Evolutionary conservation across 2,888 invertebrate species (phyloP), one percentile per base, ranked within the genome.

Genomic region (Rhingia campestris): DNA sequence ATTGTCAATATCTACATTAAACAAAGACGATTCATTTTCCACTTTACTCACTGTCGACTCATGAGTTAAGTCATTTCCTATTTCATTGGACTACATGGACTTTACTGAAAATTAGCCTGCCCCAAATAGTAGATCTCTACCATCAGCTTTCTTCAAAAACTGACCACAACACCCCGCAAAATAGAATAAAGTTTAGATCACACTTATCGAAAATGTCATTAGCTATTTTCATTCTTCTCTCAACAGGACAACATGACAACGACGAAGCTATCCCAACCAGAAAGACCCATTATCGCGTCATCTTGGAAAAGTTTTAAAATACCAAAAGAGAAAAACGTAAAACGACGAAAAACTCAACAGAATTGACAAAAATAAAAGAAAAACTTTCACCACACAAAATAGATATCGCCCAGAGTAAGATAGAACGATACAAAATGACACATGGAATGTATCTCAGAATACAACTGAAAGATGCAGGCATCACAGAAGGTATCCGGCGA

Each of bases 211-310:
- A 49, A 70, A 64, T 64, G 41, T 6, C 30, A 43, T 49, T 56
- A 22, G 49, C 77, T 77, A 70, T 77, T 77, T 70, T 77, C 49
- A 66, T 58, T 72, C 56, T 72, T 66, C 58, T 45, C 72, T 53
- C 53, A 30, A 56, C 63, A 56, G 32, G 12, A n/a, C 51, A 59
- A 58, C 58, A 64, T 43, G 81, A 53, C 75, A 69, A 75, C 63
- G 56, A 56, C 41, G 37, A 67, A 6, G 30, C 49, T 22, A 64
- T 30, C 22, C 22, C 22, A 22, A 30, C 9, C 2, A 35, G 37
- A 54, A 54, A 70, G 33, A 32, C n/a, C 49, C 3, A 37, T 37
- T 41, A 10, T n/a, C 41, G 37, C 35, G 32, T 58, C 64, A 35
- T 64, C 7, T 47, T 47, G 51, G n/a, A 53, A 45, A 59, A 37